Base-by-base conservation (phyloP, 2,113 vertebrate genomes). In the Neopipo cinnamomea region DNA sequence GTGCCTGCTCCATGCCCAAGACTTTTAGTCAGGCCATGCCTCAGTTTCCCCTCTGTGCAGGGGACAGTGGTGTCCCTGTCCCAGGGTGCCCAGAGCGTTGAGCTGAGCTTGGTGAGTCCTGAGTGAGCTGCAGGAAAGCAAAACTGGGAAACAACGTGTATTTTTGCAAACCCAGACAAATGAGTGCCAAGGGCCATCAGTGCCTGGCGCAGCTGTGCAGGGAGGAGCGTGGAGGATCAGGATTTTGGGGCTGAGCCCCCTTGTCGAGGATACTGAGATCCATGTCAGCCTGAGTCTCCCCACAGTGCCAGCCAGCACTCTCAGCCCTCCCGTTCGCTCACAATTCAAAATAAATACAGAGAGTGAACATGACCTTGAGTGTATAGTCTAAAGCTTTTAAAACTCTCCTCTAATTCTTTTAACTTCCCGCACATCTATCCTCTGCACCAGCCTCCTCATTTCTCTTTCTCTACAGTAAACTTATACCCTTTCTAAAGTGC, bases 381-480 rank as follows among this genome's bases (percentile, higher is more conserved):
- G 88, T 61, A 67, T 75, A 91, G 81, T 59, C 68, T 81, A 85
- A 91, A 92, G 92, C 94, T 95, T 96, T 92, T 92, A 97, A 95
- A 90, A 84, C 89, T 91, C 95, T 91, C 58, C 58, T 77, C 88
- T 88, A 86, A 92, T 96, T 94, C 95, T 92, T 94, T 81, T 78
- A 91, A 95, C 95, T 86, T 90, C 95, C 93, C 76, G 28, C 93
- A 86, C 76, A 93, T 96, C 93, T 72, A 90, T 96, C 92, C 95
- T 91, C 85, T 87, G 73, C 96, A 65, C 56, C 88, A 84, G 93
- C 95, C 92, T 88, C 96, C 96, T 96, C 93, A 91, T 96, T 94
- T 93, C 89, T 95, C 95, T 96, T 96, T 88, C 82, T 24, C 75
- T 93, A 76, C 79, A 84, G 87, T 94, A 95, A 97, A 97, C 89